A percentile compares a stretch with the other conserved stretches of the same genome.
Evolutionary conservation across 1,140 invertebrate species (phyloP).

Genomic region (Microplitis mediator): DNA sequence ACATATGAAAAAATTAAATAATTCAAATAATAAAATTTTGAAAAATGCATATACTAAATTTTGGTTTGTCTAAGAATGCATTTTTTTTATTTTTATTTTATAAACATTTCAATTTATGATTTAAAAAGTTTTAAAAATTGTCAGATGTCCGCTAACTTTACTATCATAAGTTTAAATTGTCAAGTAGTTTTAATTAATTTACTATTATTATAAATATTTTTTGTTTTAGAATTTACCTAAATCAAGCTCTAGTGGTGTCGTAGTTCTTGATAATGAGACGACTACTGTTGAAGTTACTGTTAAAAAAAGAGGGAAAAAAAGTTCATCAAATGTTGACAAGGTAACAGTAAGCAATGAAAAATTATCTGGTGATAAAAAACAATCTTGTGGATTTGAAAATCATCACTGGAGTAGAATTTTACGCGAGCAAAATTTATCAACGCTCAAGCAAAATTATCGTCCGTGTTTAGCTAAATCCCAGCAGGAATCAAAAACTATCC

Average conservation of each 20-base stretch:
- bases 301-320: constrained; percentile 28
- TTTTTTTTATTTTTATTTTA: no score
- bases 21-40: no score
- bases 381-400: constrained; percentile 3
- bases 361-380: constrained; percentile 27
- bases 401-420: constrained; percentile 37
- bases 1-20: no score
- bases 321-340: neutral
- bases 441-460: constrained; percentile 34
- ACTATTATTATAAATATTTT: neutral
- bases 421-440: constrained; percentile 36
- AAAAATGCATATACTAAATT: no score
- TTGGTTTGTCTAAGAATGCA: no score
- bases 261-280: constrained; percentile 31
- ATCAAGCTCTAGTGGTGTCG: constrained; percentile 22
- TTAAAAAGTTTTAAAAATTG: no score
- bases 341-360: constrained; percentile 24
- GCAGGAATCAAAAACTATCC: neutral
- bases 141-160: neutral
- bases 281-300: constrained; percentile 38
- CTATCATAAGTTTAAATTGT: no score
- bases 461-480: neutral
- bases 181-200: no score
- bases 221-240: constrained; percentile 3
- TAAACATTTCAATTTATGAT: no score